Base-by-base conservation (phyloP, 2,113 vertebrate species). In the Xyliphius kryptos region DNA sequence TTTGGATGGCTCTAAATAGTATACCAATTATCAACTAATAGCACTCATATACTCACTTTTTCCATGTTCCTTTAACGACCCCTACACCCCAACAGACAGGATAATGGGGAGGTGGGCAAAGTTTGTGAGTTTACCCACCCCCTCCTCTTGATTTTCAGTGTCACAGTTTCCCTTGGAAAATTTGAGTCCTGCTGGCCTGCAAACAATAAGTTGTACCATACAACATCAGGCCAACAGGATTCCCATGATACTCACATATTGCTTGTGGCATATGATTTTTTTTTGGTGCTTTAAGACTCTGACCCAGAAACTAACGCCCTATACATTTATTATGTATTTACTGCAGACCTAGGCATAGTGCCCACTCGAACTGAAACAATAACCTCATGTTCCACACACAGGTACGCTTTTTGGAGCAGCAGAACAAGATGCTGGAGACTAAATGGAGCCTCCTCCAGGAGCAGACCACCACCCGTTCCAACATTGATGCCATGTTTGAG, bases 381-480 rank as follows among this genome's bases (percentile, higher is more conserved):
- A 52, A 56, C 53, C 40, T 12, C 67, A 16, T 49, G 19, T 46
- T 68, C 6, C 14, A 56, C 56, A 38, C 61, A 13, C 55, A 89
- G 95, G 94, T 98, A 13, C 90, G 93, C n/a, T 95, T 97, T n/a
- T n/a, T n/a, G n/a, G n/a, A n/a, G n/a, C n/a, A n/a, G n/a, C n/a
- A n/a, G n/a, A n/a, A n/a, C n/a, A n/a, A n/a, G n/a, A n/a, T n/a
- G n/a, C n/a, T n/a, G n/a, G n/a, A n/a, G n/a, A n/a, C n/a, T n/a
- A n/a, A 97, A 82, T 98, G 94, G 94, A 83, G 71, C 51, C 86
- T 97, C 44, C 86, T 98, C 38, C 93, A 98, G 74, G 89, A 88
- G 37, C 93, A 97, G 83, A 91, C 93, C 56, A 80, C 83, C 66
- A 81, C 73, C 22, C n/a, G n/a, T n/a, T n/a, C n/a, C n/a, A n/a